Evolutionary conservation across 2,888 invertebrate genomes (phyloP), one percentile per base, ranked within the genome.

Genomic region (Sinodicranocentrus sp.): DNA sequence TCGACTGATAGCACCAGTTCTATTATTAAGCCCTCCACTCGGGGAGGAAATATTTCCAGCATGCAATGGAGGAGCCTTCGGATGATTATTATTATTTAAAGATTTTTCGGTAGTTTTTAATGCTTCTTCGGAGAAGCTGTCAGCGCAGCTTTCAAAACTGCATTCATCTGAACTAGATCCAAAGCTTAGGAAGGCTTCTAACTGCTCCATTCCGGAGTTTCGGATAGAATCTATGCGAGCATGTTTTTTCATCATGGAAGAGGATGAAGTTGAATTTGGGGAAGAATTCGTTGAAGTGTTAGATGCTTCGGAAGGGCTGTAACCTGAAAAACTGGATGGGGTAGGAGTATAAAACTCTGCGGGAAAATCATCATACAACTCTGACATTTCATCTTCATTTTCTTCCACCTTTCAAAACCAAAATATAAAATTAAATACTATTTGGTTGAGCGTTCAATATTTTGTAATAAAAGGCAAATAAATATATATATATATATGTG

Each of bases 301-400:
- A 17, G 86, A 84, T 0, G 43, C 52, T 19, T 82, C 83, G 1
- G 70, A 63, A 5, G 77, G 72, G 68, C 68, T 78, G 15, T 84
- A 83, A 17, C 71, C 84, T 10, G 80, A 72, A 67, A 67, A 80
- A 0, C 65, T 63, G 17, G 80, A 80, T 3, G 82, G 82, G 0
- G 86, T 82, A 0, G 84, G 82, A 2, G 82, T 73, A 52, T 84
- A 86, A 61, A 79, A 78, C 28, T 86, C 84, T 3, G 79, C 61
- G 5, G 86, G 86, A 26, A 87, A 88, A 17, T 88, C 87, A 39
- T 88, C 88, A 68, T 88, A 88, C 48, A 87, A 21, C 75, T 88
- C 87, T 0, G 83, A 75, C 13, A 86, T 84, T 72, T 88, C 88
- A 3, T 88, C 88, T 28, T 87, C 87, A 17, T 85, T 86, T 71